Evolutionary conservation across 2,888 invertebrate species (phyloP).

Genomic region (Erebia aethiops): DNA sequence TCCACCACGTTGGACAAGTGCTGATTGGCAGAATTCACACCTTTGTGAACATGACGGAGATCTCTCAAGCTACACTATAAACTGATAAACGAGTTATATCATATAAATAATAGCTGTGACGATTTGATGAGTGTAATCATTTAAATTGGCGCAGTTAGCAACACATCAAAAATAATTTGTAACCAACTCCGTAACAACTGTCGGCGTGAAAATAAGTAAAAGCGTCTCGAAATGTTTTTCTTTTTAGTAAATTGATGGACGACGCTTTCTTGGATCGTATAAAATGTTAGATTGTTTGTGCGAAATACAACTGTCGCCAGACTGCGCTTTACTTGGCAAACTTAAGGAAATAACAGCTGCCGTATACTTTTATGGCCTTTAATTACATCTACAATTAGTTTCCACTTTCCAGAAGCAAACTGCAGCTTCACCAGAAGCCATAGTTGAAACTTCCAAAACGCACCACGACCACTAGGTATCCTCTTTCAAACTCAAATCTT

Average conservation of each 20-base stretch:
- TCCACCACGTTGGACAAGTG: too few relatives aligned
- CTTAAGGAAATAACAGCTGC: background rate
- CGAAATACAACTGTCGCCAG: background rate
- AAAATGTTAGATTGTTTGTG: background rate
- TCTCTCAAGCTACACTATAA: too few relatives aligned
- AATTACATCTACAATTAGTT: too few relatives aligned
- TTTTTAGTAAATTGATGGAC: background rate
- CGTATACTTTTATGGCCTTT: background rate
- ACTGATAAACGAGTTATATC: too few relatives aligned
- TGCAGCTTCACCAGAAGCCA: too few relatives aligned
- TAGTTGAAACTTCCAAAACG: background rate
- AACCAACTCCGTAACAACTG: background rate
- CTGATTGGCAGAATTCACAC: too few relatives aligned
- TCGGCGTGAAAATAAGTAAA: background rate
- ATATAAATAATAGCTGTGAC: background rate
- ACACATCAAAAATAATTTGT: background rate
- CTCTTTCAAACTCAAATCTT: too few relatives aligned
- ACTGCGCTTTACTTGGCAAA: background rate
- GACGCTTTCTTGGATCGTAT: slow-evolving; percentile 1
- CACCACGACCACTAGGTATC: background rate
- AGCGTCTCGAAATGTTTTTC: slow-evolving; percentile 1
- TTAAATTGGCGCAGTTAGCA: background rate
- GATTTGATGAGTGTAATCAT: background rate
- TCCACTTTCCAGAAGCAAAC: background rate
- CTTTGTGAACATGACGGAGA: too few relatives aligned